Evolutionary conservation across 2,797 vertebrate species (phyloP).

Genomic region (Cuculus canorus): DNA sequence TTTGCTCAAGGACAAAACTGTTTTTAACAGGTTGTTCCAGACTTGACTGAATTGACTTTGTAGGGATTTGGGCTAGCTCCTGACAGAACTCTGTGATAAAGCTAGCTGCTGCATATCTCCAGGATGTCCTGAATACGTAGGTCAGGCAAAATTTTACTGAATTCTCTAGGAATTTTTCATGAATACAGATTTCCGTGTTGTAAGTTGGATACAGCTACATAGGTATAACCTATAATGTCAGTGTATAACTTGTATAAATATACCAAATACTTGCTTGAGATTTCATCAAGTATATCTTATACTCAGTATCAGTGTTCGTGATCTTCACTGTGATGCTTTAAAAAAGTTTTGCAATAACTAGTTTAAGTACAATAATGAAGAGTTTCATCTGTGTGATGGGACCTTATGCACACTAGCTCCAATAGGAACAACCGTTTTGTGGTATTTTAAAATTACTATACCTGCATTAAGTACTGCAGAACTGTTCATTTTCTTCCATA

Average conservation of each 20-base stretch:
- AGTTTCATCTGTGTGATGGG: background rate
- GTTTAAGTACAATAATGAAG: background rate
- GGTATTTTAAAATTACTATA: background rate
- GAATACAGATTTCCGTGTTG: background rate
- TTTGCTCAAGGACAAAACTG: background rate
- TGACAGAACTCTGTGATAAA: background rate
- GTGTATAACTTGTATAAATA: background rate
- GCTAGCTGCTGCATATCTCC: background rate
- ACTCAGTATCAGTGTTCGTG: fast-evolving
- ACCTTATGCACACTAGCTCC: background rate
- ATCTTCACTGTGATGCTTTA: background rate
- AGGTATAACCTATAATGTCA: background rate
- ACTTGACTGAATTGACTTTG: background rate
- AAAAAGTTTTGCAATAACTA: background rate
- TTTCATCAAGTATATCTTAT: background rate
- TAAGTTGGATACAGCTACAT: background rate
- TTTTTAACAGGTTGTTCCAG: background rate
- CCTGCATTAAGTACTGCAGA: background rate
- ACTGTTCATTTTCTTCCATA: constrained; percentile 12
- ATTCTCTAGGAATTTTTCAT: background rate
- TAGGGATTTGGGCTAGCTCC: background rate
- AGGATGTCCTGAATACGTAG: background rate
- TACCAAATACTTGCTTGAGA: background rate
- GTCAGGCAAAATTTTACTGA: background rate
- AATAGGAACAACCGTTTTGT: background rate